Evolutionary conservation across 2,113 vertebrate species (phyloP), one percentile per base, ranked within the genome.

Genomic region (Crotalus viridis): DNA sequence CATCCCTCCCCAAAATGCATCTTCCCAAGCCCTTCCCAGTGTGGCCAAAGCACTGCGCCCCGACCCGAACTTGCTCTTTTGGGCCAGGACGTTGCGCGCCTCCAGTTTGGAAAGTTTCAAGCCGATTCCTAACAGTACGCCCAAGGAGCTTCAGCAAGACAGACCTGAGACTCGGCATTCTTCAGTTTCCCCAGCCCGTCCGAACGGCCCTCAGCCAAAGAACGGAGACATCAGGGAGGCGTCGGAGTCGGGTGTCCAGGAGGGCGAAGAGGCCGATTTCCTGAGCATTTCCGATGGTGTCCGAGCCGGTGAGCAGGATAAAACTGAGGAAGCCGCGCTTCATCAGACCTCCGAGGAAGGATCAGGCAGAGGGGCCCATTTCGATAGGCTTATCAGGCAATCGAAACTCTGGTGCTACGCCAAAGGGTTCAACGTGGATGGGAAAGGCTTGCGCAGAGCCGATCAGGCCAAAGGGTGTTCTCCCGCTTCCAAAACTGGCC

Each of bases 351-450:
- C 90, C 69, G 26, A 33, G 3, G 94, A 69, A 21, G 97, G 97
- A 6, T 96, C 96, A 13, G 95, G 97, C 0, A 94, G 97, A 93
- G 97, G 98, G 24, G 97, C 97, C 13, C 97, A 98, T 56, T 98
- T 98, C 12, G 97, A 98, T 92, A 95, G 97, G 33, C 93, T 98
- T 39, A 98, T 98, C 96, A 95, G 98, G 59, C 96, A 94, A 0
- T 98, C 98, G 89, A 98, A 98, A 92, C 96, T 98, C 9, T 98
- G 97, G 98, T 98, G 98, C 89, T 98, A 98, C 0, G 98, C 97
- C 19, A 97, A 98, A 43, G 97, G 98, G 0, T 98, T 98, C 93
- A 97, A 97, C 89, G 74, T 97, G 93, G 97, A 98, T 93, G 96
- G 97, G 24, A 97, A 98, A 91, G 95, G 96, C 88, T 94, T 97